Evolutionary conservation across 2,888 invertebrate genomes (phyloP).

Genomic region (Halictus ligatus): DNA sequence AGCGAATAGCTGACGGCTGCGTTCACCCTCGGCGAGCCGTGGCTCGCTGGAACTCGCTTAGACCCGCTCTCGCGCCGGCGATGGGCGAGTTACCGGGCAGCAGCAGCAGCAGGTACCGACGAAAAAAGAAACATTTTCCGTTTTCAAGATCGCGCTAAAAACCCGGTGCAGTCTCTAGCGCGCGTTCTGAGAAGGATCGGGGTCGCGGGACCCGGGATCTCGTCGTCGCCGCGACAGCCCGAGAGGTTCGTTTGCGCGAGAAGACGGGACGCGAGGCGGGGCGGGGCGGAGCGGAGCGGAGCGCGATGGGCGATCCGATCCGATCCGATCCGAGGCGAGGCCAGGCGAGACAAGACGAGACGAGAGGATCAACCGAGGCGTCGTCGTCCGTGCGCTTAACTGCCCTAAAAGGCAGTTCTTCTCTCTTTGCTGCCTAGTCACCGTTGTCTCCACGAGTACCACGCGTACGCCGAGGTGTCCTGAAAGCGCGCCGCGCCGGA

Average conservation of each 20-base stretch:
- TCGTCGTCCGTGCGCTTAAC: conserved; percentile 77
- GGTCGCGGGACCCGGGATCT: conserved; percentile 76
- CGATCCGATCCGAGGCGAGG: conserved; percentile 67
- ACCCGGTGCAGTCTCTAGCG: conserved; percentile 73
- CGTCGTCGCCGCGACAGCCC: conserved; percentile 69
- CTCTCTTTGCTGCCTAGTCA: conserved; percentile 72
- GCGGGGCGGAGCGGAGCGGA: conserved; percentile 60
- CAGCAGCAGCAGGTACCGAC: conserved; percentile 13
- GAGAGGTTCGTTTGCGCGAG: conserved; percentile 66
- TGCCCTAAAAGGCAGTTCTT: conserved; percentile 81
- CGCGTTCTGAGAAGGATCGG: conserved; percentile 80
- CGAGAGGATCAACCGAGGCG: conserved; percentile 72
- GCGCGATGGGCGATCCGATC: conserved; percentile 64
- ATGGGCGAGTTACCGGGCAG: conserved; percentile 32
- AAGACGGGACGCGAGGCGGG: conserved; percentile 57
- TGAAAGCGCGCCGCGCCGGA: conserved; percentile 41
- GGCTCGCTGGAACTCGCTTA: background rate
- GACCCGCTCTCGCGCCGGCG: background rate
- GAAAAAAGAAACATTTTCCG: conserved; percentile 77
- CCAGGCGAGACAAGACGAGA: conserved; percentile 64
- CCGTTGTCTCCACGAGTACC: conserved; percentile 73
- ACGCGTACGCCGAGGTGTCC: conserved; percentile 54
- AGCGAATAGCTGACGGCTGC: background rate
- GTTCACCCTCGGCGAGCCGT: background rate
- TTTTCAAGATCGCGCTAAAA: conserved; percentile 80